phyloP scores from a whole-genome alignment of 2,797 vertebrate genomes.

The Myotis vivesi region DNA sequence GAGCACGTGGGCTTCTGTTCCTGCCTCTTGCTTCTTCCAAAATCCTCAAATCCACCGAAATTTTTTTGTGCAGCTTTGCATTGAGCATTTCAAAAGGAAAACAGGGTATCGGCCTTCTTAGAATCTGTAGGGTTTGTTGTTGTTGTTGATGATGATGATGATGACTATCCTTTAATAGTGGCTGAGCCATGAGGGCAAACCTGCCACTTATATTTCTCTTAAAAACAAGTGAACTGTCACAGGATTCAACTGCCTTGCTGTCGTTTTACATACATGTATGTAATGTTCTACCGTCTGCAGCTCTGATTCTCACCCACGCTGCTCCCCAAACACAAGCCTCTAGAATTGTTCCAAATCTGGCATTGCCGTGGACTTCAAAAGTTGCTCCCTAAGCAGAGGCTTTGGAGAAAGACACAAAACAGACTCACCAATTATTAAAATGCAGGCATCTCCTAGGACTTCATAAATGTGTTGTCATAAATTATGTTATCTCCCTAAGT shows the following conservation, averaged over 20 bases:
- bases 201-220: slow-evolving; percentile 39
- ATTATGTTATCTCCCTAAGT: slow-evolving; percentile 59
- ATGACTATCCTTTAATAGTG: neutral
- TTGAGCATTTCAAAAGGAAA: slow-evolving; percentile 61
- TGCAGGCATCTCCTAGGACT: slow-evolving; percentile 47
- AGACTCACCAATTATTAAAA: slow-evolving; percentile 64
- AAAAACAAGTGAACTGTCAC: slow-evolving; percentile 11
- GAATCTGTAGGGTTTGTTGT: neutral
- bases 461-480: slow-evolving; percentile 61
- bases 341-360: slow-evolving; percentile 54
- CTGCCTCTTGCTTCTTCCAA: slow-evolving; percentile 50
- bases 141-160: neutral
- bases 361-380: slow-evolving; percentile 52
- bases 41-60: slow-evolving; percentile 38
- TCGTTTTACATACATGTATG: neutral
- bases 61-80: slow-evolving; percentile 45
- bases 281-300: neutral
- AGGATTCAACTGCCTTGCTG: neutral
- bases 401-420: slow-evolving; percentile 66
- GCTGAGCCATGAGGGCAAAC: neutral
- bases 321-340: slow-evolving; percentile 1
- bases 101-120: neutral
- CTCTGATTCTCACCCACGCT: neutral
- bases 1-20: slow-evolving; percentile 26
- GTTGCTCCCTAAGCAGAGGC: slow-evolving; percentile 48